phyloP scores from a whole-genome alignment of 2,888 invertebrate genomes.

The Bugula neritina region DNA sequence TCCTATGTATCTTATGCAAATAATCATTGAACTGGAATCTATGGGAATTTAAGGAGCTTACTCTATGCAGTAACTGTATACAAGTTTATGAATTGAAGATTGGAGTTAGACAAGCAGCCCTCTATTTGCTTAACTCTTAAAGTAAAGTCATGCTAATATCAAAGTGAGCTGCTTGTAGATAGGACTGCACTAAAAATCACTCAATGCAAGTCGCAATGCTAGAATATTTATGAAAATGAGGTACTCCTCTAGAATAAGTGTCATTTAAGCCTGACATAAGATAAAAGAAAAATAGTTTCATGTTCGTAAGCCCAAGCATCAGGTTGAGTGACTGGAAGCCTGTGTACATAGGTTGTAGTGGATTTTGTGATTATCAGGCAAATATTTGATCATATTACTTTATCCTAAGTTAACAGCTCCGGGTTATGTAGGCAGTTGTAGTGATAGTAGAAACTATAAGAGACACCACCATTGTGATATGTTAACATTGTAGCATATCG shows the following conservation, averaged over 20 bases:
- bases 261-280: background rate
- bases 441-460: too few relatives aligned
- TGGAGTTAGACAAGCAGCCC: background rate
- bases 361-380: background rate
- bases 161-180: background rate
- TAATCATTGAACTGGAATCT: background rate
- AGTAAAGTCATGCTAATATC: background rate
- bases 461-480: too few relatives aligned
- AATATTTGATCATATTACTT: background rate
- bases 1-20: background rate
- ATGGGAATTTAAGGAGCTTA: background rate
- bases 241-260: background rate
- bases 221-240: slow-evolving; percentile 6
- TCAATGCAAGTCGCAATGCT: background rate
- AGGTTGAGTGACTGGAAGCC: background rate
- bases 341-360: slow-evolving; percentile 22
- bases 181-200: slow-evolving; percentile 8
- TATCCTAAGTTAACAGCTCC: too few relatives aligned
- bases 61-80: background rate
- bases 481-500: too few relatives aligned
- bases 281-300: slow-evolving; percentile 12
- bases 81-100: background rate
- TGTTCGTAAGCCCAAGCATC: slow-evolving; percentile 3
- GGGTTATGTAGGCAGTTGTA: too few relatives aligned
- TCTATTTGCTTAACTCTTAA: background rate